A percentile compares a stretch with the other conserved stretches of the same genome.
phyloP scores from a whole-genome alignment of 1,140 invertebrate genomes.

The Antheraea pernyi region DNA sequence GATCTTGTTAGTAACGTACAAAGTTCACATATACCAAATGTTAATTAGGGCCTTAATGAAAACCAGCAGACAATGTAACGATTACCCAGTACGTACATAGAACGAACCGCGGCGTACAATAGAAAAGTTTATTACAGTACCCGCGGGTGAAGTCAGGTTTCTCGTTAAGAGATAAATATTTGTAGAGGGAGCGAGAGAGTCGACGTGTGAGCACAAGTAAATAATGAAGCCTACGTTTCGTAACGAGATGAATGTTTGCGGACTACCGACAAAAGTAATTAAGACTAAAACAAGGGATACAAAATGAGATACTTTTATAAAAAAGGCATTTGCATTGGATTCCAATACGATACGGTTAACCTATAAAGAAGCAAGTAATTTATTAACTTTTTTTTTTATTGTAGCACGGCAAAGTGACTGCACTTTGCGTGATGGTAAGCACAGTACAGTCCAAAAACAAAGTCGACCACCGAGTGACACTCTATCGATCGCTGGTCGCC shows the following conservation, averaged over 20 bases:
- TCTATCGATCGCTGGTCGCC: too few species aligned
- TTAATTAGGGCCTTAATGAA: conserved; percentile 61
- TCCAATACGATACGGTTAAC: too few species aligned
- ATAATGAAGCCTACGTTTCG: conserved; percentile 71
- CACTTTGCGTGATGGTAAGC: too few species aligned
- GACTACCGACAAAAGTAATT: conserved; percentile 72
- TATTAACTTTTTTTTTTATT: too few species aligned
- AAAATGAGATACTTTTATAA: conserved; percentile 66
- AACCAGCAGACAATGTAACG: conserved; percentile 51
- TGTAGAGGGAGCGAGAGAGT: conserved; percentile 55
- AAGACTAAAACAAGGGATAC: conserved; percentile 69
- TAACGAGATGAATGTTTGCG: conserved; percentile 73
- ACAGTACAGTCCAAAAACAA: too few species aligned
- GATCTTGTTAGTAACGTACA: conserved; percentile 9
- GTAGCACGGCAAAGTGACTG: too few species aligned
- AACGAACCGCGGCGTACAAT: conserved; percentile 57
- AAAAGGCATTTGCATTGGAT: conserved; percentile 21
- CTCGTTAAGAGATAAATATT: conserved; percentile 75
- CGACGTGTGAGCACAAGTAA: conserved; percentile 67
- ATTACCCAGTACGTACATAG: conserved; percentile 46
- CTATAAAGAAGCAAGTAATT: too few species aligned
- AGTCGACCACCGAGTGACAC: too few species aligned
- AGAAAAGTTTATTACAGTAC: conserved; percentile 72
- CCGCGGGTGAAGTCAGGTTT: conserved; percentile 68
- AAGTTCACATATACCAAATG: conserved; percentile 30